Conservation (phyloP, 2,797 vertebrate species). For the Gallinago solitaria region DNA sequence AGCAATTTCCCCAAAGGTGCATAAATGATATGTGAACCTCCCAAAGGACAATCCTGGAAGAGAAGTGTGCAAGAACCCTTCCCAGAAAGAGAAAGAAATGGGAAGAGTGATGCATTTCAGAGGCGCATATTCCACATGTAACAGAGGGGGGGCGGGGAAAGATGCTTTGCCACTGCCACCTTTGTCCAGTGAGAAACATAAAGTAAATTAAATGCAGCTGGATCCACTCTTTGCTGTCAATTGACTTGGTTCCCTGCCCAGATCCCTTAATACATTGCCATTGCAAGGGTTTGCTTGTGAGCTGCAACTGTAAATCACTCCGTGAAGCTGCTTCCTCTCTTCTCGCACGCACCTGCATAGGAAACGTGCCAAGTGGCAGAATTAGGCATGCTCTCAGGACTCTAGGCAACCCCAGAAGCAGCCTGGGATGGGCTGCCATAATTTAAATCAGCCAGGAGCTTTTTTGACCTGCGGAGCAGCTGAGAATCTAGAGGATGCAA, state of each 20-base stretch:
- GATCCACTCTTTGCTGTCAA: not conserved
- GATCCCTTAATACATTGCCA: not conserved
- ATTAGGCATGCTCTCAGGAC: not conserved
- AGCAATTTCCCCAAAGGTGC: not conserved
- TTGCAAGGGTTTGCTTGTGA: not conserved
- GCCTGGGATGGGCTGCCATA: not conserved
- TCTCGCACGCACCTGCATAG: not conserved
- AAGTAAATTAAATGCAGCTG: constrained; percentile 14
- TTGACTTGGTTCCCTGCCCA: constrained; percentile 28
- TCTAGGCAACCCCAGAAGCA: not conserved
- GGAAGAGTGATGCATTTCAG: not conserved
- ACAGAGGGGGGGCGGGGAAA: not conserved
- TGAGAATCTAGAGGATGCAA: not conserved
- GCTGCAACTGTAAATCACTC: not conserved
- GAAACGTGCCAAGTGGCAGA: not conserved
- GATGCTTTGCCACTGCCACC: not conserved
- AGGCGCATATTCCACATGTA: not conserved
- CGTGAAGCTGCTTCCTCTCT: not conserved
- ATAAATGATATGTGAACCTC: not conserved
- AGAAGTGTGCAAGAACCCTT: not conserved
- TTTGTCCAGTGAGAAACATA: not conserved
- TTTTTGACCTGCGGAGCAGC: constrained; percentile 10
- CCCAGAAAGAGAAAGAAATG: not conserved
- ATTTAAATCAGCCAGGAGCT: not conserved
- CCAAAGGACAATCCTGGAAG: not conserved